phyloP scores from a whole-genome alignment of 2,888 invertebrate genomes.

The Phaedon cochleariae region DNA sequence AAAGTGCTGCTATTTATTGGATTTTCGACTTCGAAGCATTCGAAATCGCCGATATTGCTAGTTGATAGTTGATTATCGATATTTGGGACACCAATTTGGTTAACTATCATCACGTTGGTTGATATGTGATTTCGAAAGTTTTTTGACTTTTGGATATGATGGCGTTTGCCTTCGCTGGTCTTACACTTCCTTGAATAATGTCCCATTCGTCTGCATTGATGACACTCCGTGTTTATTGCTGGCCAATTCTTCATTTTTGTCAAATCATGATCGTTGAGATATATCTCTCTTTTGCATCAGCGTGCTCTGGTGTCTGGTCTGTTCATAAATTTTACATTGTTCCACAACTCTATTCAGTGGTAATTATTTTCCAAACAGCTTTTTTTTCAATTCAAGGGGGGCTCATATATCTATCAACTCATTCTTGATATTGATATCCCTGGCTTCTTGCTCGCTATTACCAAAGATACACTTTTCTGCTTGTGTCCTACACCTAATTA shows the following conservation, averaged over 20 bases:
- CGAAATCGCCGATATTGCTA: constrained; percentile 15
- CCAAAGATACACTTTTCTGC: constrained; percentile 49
- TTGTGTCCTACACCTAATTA: constrained; percentile 48
- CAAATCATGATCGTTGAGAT: constrained; percentile 7
- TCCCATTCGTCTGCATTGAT: constrained; percentile 31
- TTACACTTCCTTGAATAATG: constrained; percentile 34
- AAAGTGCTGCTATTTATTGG: neutral
- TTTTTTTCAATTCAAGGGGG: constrained; percentile 37
- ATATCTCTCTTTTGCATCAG: constrained; percentile 23
- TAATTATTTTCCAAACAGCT: constrained; percentile 35
- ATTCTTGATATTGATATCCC: constrained; percentile 41
- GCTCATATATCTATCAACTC: constrained; percentile 43
- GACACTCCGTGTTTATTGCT: constrained; percentile 29
- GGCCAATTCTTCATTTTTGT: constrained; percentile 24
- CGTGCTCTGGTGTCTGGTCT: constrained; percentile 24
- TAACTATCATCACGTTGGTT: neutral
- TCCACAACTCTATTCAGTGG: constrained; percentile 25
- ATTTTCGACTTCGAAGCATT: constrained; percentile 7
- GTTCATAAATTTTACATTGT: constrained; percentile 28
- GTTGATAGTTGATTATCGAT: constrained; percentile 11
- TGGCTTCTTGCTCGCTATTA: constrained; percentile 36
- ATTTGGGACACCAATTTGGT: neutral
- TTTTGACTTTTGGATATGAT: neutral
- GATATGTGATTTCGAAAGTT: neutral
- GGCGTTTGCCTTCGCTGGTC: neutral